These are phyloP conservation scores for Penaeus japonicus DNA, from an alignment of 1,140 invertebrate genomes.

Conservation along the genomic window DNA sequence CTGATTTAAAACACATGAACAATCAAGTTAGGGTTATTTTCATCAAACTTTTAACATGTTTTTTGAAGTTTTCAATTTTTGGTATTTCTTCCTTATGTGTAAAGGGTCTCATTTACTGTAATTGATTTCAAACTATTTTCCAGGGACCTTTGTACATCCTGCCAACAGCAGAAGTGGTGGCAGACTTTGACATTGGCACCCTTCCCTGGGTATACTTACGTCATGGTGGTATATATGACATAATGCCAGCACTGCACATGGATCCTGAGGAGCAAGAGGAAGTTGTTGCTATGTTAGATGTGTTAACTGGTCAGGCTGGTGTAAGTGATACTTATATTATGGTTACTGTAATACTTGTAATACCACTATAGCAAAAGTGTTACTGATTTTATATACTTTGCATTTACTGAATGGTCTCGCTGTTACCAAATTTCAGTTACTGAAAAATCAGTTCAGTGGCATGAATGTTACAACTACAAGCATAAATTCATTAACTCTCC, in stretches of 20 bases:
- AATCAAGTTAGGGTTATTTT: no score
- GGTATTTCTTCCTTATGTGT: background rate
- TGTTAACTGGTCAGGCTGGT: conserved; percentile 26
- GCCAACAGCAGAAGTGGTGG: conserved; percentile 33
- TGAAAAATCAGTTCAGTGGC: no score
- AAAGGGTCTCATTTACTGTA: background rate
- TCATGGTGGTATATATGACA: conserved; percentile 22
- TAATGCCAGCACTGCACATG: background rate
- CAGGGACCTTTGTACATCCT: conserved; percentile 28
- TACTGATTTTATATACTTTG: no score
- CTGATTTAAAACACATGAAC: no score
- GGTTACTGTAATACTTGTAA: no score
- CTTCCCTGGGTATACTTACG: conserved; percentile 39
- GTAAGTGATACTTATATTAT: background rate
- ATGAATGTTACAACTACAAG: background rate
- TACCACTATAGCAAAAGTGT: no score
- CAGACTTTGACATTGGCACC: conserved; percentile 37
- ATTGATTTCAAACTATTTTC: background rate
- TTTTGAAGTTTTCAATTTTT: no score
- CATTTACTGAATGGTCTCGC: no score
- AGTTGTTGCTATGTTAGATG: background rate
- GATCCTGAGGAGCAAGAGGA: conserved; percentile 44
- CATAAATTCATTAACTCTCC: background rate
- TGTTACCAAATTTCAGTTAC: no score
- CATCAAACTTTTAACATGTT: no score